Base-by-base conservation (phyloP, 2,888 invertebrate species). In the Cryptophagus acutangulus region DNA sequence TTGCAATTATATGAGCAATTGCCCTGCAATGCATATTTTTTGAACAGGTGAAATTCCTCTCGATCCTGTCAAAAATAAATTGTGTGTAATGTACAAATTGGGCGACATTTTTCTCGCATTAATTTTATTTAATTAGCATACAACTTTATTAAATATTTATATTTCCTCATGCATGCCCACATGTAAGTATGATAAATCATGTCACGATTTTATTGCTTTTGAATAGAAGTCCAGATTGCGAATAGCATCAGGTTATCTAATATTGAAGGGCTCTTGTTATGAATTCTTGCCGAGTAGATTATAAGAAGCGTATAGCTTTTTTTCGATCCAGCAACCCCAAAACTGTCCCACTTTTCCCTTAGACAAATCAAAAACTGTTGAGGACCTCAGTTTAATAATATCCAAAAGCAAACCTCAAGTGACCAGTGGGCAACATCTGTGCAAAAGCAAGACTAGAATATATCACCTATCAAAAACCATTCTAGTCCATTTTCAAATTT, bases 391-490 rank as follows among this genome's bases (percentile, higher is more conserved):
- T 58, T 55, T 56, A 58, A 59, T 58, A 59, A 57, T 46, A 51
- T 44, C 45, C 20, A 20, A 51, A 52, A 54, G 53, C 52, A 58
- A 58, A 59, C 59, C 62, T 61, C 62, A 54, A 63, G 62, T 59
- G 64, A 57, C 61, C 61, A 47, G 45, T 42, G 42, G 51, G 57
- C 45, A 66, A 65, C 66, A 66, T 63, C 62, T 66, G 66, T 49
- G 45, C 41, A 33, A 50, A 34, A 51, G 48, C 58, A 54, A 46
- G 58, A 54, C 53, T 47, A 46, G 65, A 65, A 66, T 66, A 66
- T 66, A 65, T 63, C 59, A 53, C 62, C 59, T 48, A 63, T 65
- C 63, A 63, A 65, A 63, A 65, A 63, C 59, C 55, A 62, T 63
- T 63, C 61, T 58, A 53, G 59, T 55, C 55, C 54, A 60, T 58